Percentiles rank a stretch among this genome's conserved stretches.
Evolutionary conservation across 2,888 invertebrate species (phyloP).

Genomic region (Tenodera sinensis): DNA sequence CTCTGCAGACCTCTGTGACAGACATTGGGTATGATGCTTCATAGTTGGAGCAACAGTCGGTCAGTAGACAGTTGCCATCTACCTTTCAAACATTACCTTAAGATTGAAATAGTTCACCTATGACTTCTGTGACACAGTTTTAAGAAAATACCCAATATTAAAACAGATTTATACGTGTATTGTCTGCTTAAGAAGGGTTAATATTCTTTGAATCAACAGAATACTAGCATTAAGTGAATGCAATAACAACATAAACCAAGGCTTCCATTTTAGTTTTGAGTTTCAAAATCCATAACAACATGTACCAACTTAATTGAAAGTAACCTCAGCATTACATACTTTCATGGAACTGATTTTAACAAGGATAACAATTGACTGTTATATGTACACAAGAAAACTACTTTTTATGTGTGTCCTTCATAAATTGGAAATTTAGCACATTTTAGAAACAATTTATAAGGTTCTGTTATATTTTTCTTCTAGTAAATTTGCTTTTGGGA

Average conservation of each 20-base stretch:
- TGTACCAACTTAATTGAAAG: neutral
- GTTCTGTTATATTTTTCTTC: neutral
- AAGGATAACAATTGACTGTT: neutral
- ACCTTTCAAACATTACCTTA: too few relatives aligned
- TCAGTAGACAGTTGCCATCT: too few relatives aligned
- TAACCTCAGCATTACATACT: neutral
- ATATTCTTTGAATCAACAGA: too few relatives aligned
- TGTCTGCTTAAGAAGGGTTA: too few relatives aligned
- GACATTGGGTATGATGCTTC: too few relatives aligned
- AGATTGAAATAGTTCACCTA: too few relatives aligned
- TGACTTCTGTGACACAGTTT: too few relatives aligned
- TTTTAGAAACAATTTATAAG: neutral
- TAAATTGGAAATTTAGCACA: neutral
- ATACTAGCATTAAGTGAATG: too few relatives aligned
- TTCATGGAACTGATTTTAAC: neutral
- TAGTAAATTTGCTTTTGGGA: neutral
- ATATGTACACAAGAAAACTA: neutral
- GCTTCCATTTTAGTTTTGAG: neutral
- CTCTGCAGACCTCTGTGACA: too few relatives aligned
- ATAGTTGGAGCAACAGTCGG: too few relatives aligned
- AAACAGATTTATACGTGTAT: too few relatives aligned
- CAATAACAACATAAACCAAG: neutral
- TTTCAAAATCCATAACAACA: neutral
- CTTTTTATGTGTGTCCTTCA: neutral
- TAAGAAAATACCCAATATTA: too few relatives aligned